Conservation (phyloP, 2,888 invertebrate species). For the Imbricaverruca yamaguchii region DNA sequence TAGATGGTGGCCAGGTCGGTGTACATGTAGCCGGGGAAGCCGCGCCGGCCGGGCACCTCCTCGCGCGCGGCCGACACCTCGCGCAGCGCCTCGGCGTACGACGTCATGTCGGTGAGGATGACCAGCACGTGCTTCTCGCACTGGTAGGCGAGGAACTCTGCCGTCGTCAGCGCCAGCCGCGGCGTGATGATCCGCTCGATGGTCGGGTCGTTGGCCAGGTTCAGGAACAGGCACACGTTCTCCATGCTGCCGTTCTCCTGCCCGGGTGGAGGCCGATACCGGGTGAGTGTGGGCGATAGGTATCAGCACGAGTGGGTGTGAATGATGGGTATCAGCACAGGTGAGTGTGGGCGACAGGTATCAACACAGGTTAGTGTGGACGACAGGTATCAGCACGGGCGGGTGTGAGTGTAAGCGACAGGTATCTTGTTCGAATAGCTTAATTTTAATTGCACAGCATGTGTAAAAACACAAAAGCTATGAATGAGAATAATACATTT, state of each 20-base stretch:
- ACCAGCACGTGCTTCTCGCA: constrained; percentile 99
- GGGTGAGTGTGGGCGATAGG: neutral
- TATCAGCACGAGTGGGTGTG: no score
- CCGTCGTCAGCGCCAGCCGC: constrained; percentile 92
- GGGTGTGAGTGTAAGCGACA: no score
- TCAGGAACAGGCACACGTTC: constrained; percentile 98
- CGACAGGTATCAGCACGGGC: no score
- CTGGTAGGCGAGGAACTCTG: constrained; percentile 98
- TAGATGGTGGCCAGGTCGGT: constrained; percentile 99
- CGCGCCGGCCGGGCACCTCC: constrained; percentile 98
- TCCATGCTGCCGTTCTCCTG: constrained; percentile 90
- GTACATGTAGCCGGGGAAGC: constrained; percentile 99
- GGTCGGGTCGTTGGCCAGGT: constrained; percentile 98
- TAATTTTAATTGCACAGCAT: no score
- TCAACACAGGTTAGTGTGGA: no score
- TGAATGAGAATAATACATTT: no score
- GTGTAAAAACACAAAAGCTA: no score
- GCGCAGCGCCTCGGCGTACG: constrained; percentile 98
- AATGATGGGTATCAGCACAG: no score
- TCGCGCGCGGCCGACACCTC: constrained; percentile 96
- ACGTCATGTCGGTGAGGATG: constrained; percentile 98
- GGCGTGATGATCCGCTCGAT: constrained; percentile 99
- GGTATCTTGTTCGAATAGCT: no score
- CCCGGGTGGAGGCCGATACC: neutral
- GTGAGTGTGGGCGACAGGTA: no score